Evolutionary conservation across 1,140 invertebrate species (phyloP).

Genomic region (Drosophila tropicalis): DNA sequence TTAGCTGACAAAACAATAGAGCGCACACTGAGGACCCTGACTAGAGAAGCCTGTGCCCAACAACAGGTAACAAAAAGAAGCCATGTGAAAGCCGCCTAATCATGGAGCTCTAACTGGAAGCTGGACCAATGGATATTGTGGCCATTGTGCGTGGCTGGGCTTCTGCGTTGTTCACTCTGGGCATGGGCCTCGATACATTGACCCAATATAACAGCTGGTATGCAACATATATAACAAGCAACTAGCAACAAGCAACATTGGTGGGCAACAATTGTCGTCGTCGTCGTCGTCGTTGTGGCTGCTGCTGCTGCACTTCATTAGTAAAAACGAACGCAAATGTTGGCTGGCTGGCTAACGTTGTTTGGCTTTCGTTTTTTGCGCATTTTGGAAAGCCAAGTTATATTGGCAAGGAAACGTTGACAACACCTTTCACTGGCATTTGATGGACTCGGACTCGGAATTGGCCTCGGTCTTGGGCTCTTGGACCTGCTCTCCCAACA

Average conservation of each 20-base stretch:
- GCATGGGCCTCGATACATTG: constrained; percentile 60
- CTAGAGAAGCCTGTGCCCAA: constrained; percentile 7
- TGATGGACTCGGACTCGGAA: constrained; percentile 24
- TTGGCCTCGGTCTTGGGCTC: not conserved
- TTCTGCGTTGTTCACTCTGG: constrained; percentile 29
- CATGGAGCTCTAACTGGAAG: constrained; percentile 28
- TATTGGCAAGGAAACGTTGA: constrained; percentile 70
- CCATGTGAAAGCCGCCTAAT: constrained; percentile 53
- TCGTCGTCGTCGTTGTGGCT: not conserved
- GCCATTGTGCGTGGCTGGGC: constrained; percentile 31
- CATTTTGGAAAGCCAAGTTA: constrained; percentile 64
- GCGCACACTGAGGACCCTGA: not conserved
- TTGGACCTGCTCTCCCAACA: constrained; percentile 20
- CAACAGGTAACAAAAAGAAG: constrained; percentile 1
- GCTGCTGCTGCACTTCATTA: constrained; percentile 55
- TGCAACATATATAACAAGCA: constrained; percentile 41
- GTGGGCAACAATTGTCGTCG: constrained; percentile 14
- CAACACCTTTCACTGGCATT: constrained; percentile 69
- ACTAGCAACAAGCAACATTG: constrained; percentile 32
- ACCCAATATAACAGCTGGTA: constrained; percentile 75
- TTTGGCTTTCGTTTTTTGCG: constrained; percentile 56
- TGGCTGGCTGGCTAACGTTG: constrained; percentile 26
- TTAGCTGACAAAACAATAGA: constrained; percentile 79
- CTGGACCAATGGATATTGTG: constrained; percentile 37
- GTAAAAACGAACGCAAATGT: constrained; percentile 49